Evolutionary conservation across 2,113 vertebrate species (phyloP), one percentile per base, ranked within the genome.

Genomic region (Penelope pileata): DNA sequence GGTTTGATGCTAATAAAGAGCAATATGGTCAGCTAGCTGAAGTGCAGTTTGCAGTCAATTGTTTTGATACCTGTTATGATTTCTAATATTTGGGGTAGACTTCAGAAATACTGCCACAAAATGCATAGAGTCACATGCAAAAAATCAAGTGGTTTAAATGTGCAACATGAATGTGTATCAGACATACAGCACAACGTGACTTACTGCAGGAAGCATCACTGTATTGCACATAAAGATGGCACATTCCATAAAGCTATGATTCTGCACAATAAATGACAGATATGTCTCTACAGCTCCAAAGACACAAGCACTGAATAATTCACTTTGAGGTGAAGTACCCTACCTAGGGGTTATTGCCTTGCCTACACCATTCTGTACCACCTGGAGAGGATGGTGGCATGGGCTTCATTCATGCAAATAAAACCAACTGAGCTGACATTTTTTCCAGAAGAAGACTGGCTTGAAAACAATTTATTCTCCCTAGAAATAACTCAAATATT

Each of bases 171-270:
- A 29, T 0, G 4, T n/a, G 9, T 8, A 29, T 34, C 56, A 70
- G 83, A 64, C 68, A 48, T 1, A 70, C n/a, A 50, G 76, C 23
- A 68, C 68, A 47, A 36, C 5, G 18, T 5, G 7, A 66, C 72
- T 83, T 0, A 3, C 85, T 60, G 64, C 5, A 51, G 13, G n/a
- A 77, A 92, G 62, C 16, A 66, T 6, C 48, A 10, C 79, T 22
- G 40, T 6, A 91, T 87, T 81, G 85, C 94, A 93, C 95, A 47
- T 10, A 66, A 90, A 50, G 43, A 40, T 91, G 93, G 96, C 95
- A 97, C 91, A 3, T 77, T 66, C 68, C 85, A 94, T 17, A 91
- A 89, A 95, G 70, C 83, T 77, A 53, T 50, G 64, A 3, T 58
- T 86, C 53, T 34, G 48, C 76, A 82, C 62, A 77, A 40, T 4